These are phyloP conservation scores for Melanogrammus aeglefinus DNA, from an alignment of 2,797 vertebrate genomes.

Conservation along the genomic window DNA sequence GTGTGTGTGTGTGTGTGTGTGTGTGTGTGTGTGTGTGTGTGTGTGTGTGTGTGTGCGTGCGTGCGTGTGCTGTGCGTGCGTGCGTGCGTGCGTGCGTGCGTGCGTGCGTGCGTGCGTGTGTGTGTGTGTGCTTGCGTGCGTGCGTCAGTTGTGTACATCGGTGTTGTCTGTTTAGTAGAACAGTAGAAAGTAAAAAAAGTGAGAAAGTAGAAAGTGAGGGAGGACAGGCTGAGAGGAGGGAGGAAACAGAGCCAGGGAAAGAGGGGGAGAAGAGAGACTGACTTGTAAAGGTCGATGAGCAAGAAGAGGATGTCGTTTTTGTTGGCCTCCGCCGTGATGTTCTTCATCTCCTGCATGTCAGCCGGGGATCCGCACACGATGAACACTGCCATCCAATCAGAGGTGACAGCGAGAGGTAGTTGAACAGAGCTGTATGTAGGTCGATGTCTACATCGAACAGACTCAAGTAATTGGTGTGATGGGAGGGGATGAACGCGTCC, in stretches of 20 bases:
- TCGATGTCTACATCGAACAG: not conserved
- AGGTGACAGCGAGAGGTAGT: not conserved
- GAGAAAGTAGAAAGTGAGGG: not conserved
- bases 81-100: not conserved
- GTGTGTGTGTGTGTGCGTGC: not conserved
- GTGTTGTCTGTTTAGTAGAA: not conserved
- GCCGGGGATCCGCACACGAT: constrained; percentile 82
- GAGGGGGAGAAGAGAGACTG: constrained; percentile 56
- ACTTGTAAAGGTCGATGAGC: constrained; percentile 93
- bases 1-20: not conserved
- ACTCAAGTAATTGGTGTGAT: too few relatives aligned
- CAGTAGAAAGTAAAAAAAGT: too few relatives aligned
- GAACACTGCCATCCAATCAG: constrained; percentile 76
- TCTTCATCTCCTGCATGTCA: constrained; percentile 64
- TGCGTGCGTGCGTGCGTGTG: not conserved
- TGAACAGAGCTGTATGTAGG: not conserved
- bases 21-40: too few relatives aligned
- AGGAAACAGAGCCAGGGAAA: not conserved
- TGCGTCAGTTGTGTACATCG: not conserved
- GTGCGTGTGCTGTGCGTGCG: too few relatives aligned
- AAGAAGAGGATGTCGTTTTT: constrained; percentile 76
- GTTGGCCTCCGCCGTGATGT: constrained; percentile 45
- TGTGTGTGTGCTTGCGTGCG: not conserved
- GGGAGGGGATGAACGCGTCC: too few relatives aligned
- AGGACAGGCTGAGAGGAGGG: not conserved